Conservation (phyloP, 37 sponge, comb jelly and placozoan species). For the Hormiphora californensis region DNA sequence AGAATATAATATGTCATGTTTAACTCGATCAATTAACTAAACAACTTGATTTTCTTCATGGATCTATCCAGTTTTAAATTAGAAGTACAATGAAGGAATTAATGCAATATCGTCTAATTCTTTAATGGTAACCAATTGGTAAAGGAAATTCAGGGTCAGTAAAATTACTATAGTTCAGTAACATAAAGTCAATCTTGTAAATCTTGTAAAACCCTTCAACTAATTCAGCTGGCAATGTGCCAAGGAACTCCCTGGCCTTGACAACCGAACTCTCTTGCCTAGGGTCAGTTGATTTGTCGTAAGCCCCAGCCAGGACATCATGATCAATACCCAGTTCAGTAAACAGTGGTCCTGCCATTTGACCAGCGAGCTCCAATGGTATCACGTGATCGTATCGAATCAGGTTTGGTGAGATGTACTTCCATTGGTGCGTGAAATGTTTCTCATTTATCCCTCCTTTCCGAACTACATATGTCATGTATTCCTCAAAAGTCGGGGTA, state of each 20-base stretch:
- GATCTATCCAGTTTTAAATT: too few species aligned
- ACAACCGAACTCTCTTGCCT: constrained; percentile 18
- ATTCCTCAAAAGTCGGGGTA: constrained; percentile 20
- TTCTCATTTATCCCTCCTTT: not conserved
- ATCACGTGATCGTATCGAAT: constrained; percentile 13
- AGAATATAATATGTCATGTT: too few species aligned
- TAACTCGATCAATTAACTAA: too few species aligned
- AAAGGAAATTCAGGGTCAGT: constrained; percentile 43
- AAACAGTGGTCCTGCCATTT: too few species aligned
- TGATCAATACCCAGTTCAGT: too few species aligned
- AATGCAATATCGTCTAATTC: too few species aligned
- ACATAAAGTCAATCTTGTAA: constrained; percentile 18
- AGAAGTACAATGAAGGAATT: too few species aligned
- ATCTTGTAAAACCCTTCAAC: not conserved
- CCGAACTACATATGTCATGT: not conserved
- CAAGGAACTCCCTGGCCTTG: not conserved
- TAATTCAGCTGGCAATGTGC: not conserved
- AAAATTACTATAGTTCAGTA: constrained; percentile 12
- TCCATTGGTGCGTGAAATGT: not conserved
- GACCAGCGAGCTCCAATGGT: constrained; percentile 37
- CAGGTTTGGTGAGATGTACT: not conserved
- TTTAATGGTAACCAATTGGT: too few species aligned
- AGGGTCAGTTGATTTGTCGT: constrained; percentile 9
- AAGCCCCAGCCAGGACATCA: not conserved
- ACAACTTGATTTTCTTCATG: too few species aligned